Evolutionary conservation across 2,113 vertebrate species (phyloP).

Genomic region (Bos javanicus): DNA sequence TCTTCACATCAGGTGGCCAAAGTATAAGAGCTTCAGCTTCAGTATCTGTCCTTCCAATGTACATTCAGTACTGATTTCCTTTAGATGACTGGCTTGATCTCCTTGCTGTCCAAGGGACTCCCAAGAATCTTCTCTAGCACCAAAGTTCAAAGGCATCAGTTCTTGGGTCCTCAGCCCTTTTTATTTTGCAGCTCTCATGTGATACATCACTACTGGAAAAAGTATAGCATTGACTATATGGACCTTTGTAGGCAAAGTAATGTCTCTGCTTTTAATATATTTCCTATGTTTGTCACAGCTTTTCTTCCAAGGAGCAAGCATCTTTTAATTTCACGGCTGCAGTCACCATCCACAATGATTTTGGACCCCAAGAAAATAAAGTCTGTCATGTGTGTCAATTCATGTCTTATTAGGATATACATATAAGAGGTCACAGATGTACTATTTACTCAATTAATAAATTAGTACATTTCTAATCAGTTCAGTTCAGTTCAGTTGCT

Average conservation of each 20-base stretch:
- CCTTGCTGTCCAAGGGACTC: background rate
- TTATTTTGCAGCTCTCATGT: background rate
- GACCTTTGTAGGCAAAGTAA: background rate
- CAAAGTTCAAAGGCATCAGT: background rate
- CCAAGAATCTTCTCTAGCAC: background rate
- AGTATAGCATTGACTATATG: background rate
- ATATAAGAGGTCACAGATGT: background rate
- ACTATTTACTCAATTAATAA: constrained; percentile 40
- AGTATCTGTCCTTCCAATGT: background rate
- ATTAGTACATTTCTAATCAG: constrained; percentile 42
- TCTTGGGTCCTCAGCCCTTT: background rate
- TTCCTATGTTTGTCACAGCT: background rate
- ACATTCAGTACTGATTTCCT: background rate
- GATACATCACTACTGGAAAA: background rate
- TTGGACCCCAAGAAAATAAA: background rate
- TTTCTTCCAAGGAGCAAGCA: background rate
- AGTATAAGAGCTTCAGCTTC: background rate
- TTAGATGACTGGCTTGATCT: background rate
- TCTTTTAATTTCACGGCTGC: background rate
- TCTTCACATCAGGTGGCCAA: background rate
- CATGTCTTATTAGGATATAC: constrained; percentile 1
- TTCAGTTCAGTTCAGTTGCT: background rate
- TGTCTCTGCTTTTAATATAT: background rate
- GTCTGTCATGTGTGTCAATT: background rate
- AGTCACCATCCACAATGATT: background rate